Base-by-base conservation (phyloP, 2,888 invertebrate species). In the Thymelicus sylvestris region DNA sequence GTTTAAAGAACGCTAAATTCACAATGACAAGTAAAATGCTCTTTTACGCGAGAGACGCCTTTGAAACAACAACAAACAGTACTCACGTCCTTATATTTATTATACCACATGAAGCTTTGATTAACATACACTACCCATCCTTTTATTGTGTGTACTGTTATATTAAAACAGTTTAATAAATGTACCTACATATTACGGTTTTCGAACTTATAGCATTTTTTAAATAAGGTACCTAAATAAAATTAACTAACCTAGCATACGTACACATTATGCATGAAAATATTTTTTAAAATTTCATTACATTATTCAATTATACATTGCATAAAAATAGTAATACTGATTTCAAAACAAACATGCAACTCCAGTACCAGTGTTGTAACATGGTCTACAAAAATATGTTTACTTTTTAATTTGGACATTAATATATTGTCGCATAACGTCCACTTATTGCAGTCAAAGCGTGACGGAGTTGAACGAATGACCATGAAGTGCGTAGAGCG, bases 401-500 rank as follows among this genome's bases (percentile, higher is more conserved):
- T 83, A 86, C 81, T 87, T 88, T 87, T 86, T 90, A 86, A 83
- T 86, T 87, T 83, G 82, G 84, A 86, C 87, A 87, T 89, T 88
- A 91, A 89, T 89, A 86, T 89, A 90, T 86, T 90, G 91, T 91
- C 92, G 86, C 87, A 88, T 89, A 89, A 85, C 81, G 86, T 81
- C 83, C 84, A 90, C 87, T 90, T 85, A 88, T 86, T 88, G 88
- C 88, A 87, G 86, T 82, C 87, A 88, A 90, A 90, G 87, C 93
- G 92, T 93, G 93, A 92, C 93, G 89, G 86, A 89, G 89, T 87
- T 85, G 90, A 86, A 86, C 91, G 90, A 90, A 91, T 92, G 93
- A 89, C 93, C 93, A 89, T 93, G 93, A 92, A 90, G 90, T 92
- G 92, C 90, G 92, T 91, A 90, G 91, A 90, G 86, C 85, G 89